Evolutionary conservation across 2,888 invertebrate genomes (phyloP).

Genomic region (Calliopum simillimum): DNA sequence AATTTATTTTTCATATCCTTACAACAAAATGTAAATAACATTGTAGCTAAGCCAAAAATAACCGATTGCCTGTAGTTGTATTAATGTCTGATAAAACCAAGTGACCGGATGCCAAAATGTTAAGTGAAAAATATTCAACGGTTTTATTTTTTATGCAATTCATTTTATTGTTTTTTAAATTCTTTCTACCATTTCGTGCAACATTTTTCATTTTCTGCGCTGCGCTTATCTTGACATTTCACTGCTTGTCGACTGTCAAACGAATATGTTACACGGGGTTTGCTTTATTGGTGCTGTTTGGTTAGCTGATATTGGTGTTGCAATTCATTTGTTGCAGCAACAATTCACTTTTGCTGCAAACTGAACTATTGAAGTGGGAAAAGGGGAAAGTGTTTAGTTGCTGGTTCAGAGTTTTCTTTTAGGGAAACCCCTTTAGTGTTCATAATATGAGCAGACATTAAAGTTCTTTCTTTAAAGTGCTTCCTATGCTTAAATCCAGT

Average conservation of each 20-base stretch:
- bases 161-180: background rate
- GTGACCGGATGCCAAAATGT: constrained; percentile 4
- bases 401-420: no score
- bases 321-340: background rate
- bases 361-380: no score
- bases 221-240: constrained; percentile 18
- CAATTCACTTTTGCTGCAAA: background rate
- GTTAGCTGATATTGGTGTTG: background rate
- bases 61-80: no score
- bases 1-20: no score
- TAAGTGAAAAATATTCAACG: constrained; percentile 18
- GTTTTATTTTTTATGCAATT: background rate
- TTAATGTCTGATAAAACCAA: background rate
- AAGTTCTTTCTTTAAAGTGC: no score
- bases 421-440: no score
- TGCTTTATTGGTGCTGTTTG: background rate
- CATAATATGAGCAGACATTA: no score
- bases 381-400: no score
- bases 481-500: no score
- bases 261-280: background rate
- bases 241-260: constrained; percentile 22
- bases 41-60: no score
- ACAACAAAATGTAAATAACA: no score
- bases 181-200: background rate
- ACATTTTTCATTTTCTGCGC: background rate